Percentiles rank a stretch among this genome's conserved stretches.
Evolutionary conservation across 1,140 invertebrate species (phyloP).

Genomic region (Drosophila prosaltans): DNA sequence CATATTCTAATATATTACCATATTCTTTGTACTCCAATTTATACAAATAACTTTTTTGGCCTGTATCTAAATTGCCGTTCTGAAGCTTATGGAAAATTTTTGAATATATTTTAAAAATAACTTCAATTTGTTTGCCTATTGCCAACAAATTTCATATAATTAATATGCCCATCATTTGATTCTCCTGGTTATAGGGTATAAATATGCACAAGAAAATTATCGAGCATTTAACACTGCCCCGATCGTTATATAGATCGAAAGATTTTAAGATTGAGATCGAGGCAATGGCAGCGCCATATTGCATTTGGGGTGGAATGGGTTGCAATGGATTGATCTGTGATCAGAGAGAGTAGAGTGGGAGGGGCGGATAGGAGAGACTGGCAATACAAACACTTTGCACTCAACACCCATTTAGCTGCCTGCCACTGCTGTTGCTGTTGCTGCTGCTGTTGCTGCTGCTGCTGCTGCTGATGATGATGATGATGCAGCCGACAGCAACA

Average conservation of each 20-base stretch:
- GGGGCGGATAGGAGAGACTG: conserved; percentile 14
- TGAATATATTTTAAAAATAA: neutral
- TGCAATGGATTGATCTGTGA: conserved; percentile 1
- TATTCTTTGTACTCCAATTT: too few relatives aligned
- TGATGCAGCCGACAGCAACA: conserved; percentile 43
- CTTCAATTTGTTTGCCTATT: neutral
- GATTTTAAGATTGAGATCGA: conserved; percentile 52
- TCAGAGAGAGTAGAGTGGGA: neutral
- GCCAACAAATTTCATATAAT: too few relatives aligned
- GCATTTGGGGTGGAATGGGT: conserved; percentile 36
- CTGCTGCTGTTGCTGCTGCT: conserved; percentile 17
- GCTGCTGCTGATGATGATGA: conserved; percentile 51
- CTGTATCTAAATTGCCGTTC: too few relatives aligned
- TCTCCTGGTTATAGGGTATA: conserved; percentile 6
- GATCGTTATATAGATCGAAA: conserved; percentile 31
- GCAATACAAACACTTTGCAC: conserved; percentile 78
- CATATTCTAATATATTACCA: too few relatives aligned
- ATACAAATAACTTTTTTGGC: too few relatives aligned
- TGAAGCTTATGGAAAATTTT: too few relatives aligned
- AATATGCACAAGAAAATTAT: conserved; percentile 63
- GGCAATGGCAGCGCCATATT: conserved; percentile 57
- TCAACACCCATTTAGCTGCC: conserved; percentile 77
- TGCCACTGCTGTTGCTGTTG: conserved; percentile 26
- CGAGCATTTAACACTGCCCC: conserved; percentile 73
- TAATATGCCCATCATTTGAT: too few relatives aligned